Evolutionary conservation across 2,113 vertebrate species (phyloP), one percentile per base, ranked within the genome.

Genomic region (Picathartes gymnocephalus): DNA sequence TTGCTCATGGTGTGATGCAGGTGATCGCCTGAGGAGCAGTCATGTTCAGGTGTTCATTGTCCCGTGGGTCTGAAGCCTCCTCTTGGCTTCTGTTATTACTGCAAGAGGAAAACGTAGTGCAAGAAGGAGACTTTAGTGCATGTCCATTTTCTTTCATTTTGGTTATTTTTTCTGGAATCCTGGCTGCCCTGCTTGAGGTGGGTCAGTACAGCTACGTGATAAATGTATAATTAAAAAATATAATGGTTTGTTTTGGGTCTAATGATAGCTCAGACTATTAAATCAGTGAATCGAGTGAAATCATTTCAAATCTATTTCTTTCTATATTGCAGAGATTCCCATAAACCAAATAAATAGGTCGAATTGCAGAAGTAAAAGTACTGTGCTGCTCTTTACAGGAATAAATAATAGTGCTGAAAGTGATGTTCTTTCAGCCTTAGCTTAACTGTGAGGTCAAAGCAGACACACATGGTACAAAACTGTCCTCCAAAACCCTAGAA

Each of bases 91-190:
- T 53, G 40, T 53, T 66, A 13, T 1, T 37, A 5, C 42, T 66
- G 28, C n/a, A 14, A 17, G 25, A 79, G 39, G 45, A 45, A n/a
- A 66, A 20, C 4, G 0, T 11, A 5, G 30, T 13, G 53, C 18
- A 21, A 12, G 7, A 40, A 42, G 23, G 40, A 28, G 44, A 33
- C 19, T 35, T 33, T 0, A n/a, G 19, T 17, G 23, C 1, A 0
- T 42, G 18, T 39, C 9, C 18, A 5, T 62, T 77, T n/a, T 28
- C 24, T 70, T 22, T 37, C 33, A 4, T 31, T 25, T 54, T 70
- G 66, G 15, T 21, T 71, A 0, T 47, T 45, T 28, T 79, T 74
- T 84, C 48, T 72, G 54, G 8, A 60, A 37, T 51, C 13, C 10
- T 54, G 62, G 11, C 30, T 56, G 18, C 28, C 13, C 2, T 40